Percentiles rank a stretch among this genome's conserved stretches.
These are phyloP conservation scores for Lasioglossum morio DNA, from an alignment of 2,888 invertebrate genomes.

Conservation along the genomic window DNA sequence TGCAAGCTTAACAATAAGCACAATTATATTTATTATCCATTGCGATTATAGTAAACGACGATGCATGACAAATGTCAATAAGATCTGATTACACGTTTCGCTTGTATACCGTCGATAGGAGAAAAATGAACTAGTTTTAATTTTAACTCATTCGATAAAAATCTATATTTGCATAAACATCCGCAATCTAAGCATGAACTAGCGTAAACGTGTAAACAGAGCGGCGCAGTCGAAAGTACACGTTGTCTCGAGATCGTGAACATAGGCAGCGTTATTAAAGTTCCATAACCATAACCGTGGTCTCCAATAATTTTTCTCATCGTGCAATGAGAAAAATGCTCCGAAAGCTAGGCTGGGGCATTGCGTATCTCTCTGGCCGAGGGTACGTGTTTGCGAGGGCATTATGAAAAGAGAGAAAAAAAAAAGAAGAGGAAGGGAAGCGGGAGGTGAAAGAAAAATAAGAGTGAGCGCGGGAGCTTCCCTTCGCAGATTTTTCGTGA, in stretches of 20 bases:
- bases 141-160: background rate
- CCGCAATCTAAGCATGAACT: background rate
- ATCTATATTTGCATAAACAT: background rate
- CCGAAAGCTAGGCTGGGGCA: conserved; percentile 45
- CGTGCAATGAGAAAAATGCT: conserved; percentile 25
- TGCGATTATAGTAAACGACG: background rate
- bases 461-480: conserved; percentile 72
- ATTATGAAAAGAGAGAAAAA: conserved; percentile 66
- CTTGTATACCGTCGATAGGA: background rate
- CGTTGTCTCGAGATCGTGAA: conserved; percentile 18
- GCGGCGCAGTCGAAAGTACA: background rate
- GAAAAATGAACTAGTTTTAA: background rate
- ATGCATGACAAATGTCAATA: background rate
- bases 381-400: conserved; percentile 71
- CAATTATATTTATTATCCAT: background rate
- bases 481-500: conserved; percentile 83
- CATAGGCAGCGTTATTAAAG: conserved; percentile 51
- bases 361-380: conserved; percentile 41
- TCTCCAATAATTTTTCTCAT: conserved; percentile 47
- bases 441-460: conserved; percentile 64
- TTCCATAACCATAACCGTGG: conserved; percentile 59
- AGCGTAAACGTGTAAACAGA: background rate
- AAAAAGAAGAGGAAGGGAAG: background rate
- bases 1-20: background rate
- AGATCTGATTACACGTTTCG: background rate